Evolutionary conservation across 2,113 vertebrate genomes (phyloP).

Genomic region (Boulengeromyrus knoepffleri): DNA sequence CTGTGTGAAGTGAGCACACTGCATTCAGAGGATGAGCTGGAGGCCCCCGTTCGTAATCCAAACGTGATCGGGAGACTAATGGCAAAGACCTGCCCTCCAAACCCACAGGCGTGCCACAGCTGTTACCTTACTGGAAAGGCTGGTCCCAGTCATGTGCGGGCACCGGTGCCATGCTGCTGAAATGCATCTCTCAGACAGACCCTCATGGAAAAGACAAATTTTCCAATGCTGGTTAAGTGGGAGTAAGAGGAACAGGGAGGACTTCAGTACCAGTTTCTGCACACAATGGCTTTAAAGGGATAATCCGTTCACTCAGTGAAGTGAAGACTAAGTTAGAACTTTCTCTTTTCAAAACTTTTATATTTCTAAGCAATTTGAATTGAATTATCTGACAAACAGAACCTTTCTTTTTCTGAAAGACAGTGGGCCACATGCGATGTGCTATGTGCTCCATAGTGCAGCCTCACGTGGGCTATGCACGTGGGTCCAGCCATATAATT

Average conservation of each 20-base stretch:
- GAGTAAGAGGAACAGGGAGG: background rate
- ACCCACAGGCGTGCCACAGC: background rate
- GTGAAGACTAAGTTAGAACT: background rate
- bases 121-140: background rate
- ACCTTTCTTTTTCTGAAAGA: background rate
- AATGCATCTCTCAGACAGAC: background rate
- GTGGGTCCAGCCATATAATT: background rate
- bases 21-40: background rate
- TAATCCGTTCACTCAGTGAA: background rate
- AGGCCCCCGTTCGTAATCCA: constrained; percentile 3
- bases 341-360: background rate
- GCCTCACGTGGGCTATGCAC: background rate
- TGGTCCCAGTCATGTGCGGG: background rate
- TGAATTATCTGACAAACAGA: background rate
- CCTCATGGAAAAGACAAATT: background rate
- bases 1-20: background rate
- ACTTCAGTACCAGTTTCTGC: background rate
- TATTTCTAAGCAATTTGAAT: background rate
- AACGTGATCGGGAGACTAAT: constrained; percentile 29
- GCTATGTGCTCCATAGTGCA: background rate
- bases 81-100: background rate
- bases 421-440: background rate
- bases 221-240: background rate
- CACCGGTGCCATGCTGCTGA: background rate
- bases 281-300: background rate